These are phyloP conservation scores for Corythoichthys intestinalis DNA, from an alignment of 2,113 vertebrate species.

Conservation along the genomic window DNA sequence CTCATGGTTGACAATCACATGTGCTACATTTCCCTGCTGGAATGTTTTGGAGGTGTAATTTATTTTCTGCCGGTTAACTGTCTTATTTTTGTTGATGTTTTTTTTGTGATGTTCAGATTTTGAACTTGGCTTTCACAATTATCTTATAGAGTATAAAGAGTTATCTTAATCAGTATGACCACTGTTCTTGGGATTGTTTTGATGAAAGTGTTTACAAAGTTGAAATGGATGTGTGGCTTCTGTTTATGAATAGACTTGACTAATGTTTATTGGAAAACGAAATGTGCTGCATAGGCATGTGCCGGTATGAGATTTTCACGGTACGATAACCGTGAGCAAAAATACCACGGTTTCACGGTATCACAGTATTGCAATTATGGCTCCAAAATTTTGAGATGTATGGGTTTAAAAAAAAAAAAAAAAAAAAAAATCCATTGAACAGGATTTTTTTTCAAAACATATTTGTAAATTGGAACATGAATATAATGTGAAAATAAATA, in stretches of 20 bases:
- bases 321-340: too few relatives aligned
- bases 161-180: too few relatives aligned
- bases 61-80: background rate
- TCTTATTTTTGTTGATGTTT: background rate
- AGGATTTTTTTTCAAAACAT: too few relatives aligned
- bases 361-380: too few relatives aligned
- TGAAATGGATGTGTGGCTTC: background rate
- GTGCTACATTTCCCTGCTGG: conserved; percentile 4
- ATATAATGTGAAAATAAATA: too few relatives aligned
- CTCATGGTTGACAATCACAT: conserved; percentile 37
- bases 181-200: background rate
- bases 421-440: too few relatives aligned
- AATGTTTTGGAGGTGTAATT: background rate
- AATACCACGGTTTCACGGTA: too few relatives aligned
- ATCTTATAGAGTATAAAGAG: too few relatives aligned
- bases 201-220: background rate
- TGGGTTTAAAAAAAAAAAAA: too few relatives aligned
- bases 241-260: background rate
- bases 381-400: too few relatives aligned
- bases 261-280: background rate
- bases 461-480: too few relatives aligned
- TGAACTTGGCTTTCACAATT: background rate
- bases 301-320: too few relatives aligned
- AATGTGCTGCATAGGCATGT: background rate
- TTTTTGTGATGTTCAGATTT: background rate